Conservation (phyloP, 2,888 invertebrate genomes). For the Polymixis flavicincta region DNA sequence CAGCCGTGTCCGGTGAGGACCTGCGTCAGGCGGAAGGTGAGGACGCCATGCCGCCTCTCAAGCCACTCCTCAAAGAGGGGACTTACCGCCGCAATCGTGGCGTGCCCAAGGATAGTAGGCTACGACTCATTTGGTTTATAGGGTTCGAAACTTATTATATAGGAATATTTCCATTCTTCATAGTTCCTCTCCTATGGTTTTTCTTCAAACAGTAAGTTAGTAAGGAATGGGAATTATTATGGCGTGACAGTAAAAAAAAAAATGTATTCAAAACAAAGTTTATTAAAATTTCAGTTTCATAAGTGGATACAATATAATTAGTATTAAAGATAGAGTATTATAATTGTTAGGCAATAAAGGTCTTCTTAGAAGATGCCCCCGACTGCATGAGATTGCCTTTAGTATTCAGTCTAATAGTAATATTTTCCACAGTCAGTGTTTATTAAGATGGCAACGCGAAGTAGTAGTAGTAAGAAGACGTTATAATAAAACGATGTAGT, state of each 20-base stretch:
- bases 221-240: background rate
- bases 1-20: too few species aligned
- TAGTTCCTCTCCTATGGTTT: background rate
- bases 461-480: too few species aligned
- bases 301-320: background rate
- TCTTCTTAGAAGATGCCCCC: too few species aligned
- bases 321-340: conserved; percentile 7
- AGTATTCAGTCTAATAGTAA: too few species aligned
- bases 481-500: background rate
- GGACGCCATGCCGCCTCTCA: too few species aligned
- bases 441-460: conserved; percentile 4
- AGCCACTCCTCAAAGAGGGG: too few species aligned
- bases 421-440: background rate
- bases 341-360: too few species aligned
- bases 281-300: conserved; percentile 14
- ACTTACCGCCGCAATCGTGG: too few species aligned
- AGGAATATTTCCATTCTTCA: background rate
- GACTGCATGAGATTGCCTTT: too few species aligned
- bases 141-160: background rate
- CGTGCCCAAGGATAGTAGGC: too few species aligned
- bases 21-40: too few species aligned
- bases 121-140: background rate
- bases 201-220: background rate
- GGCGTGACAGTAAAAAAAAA: conserved; percentile 20
- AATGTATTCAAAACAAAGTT: background rate